These are phyloP conservation scores for Sinosuthora webbiana DNA, from an alignment of 2,113 vertebrate species.

Conservation along the genomic window DNA sequence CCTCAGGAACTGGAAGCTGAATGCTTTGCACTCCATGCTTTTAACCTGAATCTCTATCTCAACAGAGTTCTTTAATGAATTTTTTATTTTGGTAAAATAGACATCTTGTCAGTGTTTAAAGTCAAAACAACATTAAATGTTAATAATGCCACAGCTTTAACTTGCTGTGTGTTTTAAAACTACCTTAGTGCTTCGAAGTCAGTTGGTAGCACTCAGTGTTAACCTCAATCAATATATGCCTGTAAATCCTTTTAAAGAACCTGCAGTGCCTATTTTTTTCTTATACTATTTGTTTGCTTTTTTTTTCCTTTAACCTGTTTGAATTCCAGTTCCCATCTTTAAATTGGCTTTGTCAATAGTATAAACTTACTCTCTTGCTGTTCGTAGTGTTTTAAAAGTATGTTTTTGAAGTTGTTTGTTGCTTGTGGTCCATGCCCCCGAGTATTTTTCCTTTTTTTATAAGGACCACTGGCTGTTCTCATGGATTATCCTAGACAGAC, in stretches of 20 bases:
- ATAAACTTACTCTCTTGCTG: not conserved
- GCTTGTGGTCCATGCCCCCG: conserved; percentile 50
- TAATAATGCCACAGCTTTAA: not conserved
- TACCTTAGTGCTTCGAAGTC: not conserved
- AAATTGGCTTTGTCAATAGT: not conserved
- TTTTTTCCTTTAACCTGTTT: not conserved
- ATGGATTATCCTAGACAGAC: conserved; percentile 67
- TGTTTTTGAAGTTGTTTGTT: conserved; percentile 43
- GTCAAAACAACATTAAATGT: conserved; percentile 12
- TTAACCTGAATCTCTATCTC: not conserved
- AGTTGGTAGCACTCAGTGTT: not conserved
- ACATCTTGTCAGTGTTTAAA: not conserved
- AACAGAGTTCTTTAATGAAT: not conserved
- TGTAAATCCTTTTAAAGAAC: not conserved
- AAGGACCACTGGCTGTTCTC: conserved; percentile 65
- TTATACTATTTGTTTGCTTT: not conserved
- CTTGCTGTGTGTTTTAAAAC: not conserved
- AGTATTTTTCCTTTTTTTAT: conserved; percentile 6
- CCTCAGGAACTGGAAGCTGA: not conserved
- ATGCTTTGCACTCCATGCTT: not conserved
- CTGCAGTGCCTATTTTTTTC: not conserved
- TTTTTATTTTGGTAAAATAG: not conserved
- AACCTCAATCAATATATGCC: not conserved
- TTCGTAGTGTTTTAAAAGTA: not conserved
- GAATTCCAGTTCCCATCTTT: not conserved